A percentile compares a stretch with the other conserved stretches of the same genome.
phyloP scores from a whole-genome alignment of 2,888 invertebrate genomes.

The Lepidonotus clava region DNA sequence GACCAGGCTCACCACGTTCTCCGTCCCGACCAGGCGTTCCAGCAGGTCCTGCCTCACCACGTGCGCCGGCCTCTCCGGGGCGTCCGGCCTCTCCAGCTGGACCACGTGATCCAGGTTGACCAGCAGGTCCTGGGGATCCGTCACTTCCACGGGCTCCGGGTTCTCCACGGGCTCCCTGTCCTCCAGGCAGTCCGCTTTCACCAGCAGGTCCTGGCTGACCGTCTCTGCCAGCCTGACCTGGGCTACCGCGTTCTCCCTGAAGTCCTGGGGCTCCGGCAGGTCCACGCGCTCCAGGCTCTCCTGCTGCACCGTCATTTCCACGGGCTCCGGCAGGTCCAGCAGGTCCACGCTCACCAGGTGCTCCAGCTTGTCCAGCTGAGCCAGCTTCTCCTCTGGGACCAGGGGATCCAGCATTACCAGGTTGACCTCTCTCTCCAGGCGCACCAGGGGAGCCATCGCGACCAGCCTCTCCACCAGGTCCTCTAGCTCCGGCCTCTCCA shows the following conservation, averaged over 20 bases:
- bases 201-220: slow-evolving; percentile 60
- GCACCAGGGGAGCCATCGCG: slow-evolving; percentile 60
- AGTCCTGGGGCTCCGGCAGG: slow-evolving; percentile 57
- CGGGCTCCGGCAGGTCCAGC: slow-evolving; percentile 52
- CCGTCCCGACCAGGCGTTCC: slow-evolving; percentile 60
- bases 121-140: slow-evolving; percentile 47
- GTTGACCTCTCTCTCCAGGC: slow-evolving; percentile 56
- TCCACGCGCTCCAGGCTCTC: slow-evolving; percentile 58
- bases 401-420: slow-evolving; percentile 57
- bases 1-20: slow-evolving; percentile 56
- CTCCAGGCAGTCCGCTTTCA: slow-evolving; percentile 58
- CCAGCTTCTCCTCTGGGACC: slow-evolving; percentile 59
- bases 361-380: slow-evolving; percentile 57
- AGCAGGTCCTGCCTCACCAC: slow-evolving; percentile 74
- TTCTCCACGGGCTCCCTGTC: slow-evolving; percentile 49
- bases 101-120: slow-evolving; percentile 60
- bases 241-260: slow-evolving; percentile 54
- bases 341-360: slow-evolving; percentile 57
- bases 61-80: slow-evolving; percentile 86
- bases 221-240: slow-evolving; percentile 57
- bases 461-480: slow-evolving; percentile 61
- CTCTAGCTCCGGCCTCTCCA: slow-evolving; percentile 28
- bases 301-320: slow-evolving; percentile 37
- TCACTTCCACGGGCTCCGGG: slow-evolving; percentile 60
- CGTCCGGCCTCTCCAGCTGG: slow-evolving; percentile 82